phyloP scores from a whole-genome alignment of 2,113 vertebrate genomes.

The Gymnocephalus cernua region DNA sequence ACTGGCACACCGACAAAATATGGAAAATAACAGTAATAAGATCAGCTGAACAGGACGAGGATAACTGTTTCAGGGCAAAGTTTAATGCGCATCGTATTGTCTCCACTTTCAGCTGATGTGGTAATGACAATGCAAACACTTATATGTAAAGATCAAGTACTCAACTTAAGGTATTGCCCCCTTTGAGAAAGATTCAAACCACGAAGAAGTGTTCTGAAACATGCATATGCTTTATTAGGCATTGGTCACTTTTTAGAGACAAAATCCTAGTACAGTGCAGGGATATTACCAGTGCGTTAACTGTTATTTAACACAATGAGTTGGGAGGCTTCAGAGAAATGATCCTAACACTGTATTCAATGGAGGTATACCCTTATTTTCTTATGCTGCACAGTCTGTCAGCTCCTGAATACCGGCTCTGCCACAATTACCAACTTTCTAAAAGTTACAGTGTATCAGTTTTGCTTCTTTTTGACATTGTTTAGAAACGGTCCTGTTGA shows the following conservation, averaged over 20 bases:
- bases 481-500: not conserved
- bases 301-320: not conserved
- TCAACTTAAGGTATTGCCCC: not conserved
- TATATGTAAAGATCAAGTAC: not conserved
- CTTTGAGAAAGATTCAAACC: not conserved
- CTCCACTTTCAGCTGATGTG: not conserved
- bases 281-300: not conserved
- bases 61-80: not conserved
- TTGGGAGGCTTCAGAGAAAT: not conserved
- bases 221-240: not conserved
- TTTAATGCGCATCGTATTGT: not conserved
- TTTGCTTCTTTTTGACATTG: not conserved
- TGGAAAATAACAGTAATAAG: not conserved
- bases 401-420: not conserved
- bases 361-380: not conserved
- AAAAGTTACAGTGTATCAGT: not conserved
- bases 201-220: not conserved
- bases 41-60: not conserved
- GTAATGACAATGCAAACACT: not conserved
- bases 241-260: not conserved
- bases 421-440: constrained; percentile 9
- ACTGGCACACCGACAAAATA: not conserved
- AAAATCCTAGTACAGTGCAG: not conserved
- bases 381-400: not conserved
- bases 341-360: not conserved